Percentiles rank a stretch among this genome's conserved stretches.
phyloP scores from a whole-genome alignment of 2,888 invertebrate species.

The Mythimna loreyi region DNA sequence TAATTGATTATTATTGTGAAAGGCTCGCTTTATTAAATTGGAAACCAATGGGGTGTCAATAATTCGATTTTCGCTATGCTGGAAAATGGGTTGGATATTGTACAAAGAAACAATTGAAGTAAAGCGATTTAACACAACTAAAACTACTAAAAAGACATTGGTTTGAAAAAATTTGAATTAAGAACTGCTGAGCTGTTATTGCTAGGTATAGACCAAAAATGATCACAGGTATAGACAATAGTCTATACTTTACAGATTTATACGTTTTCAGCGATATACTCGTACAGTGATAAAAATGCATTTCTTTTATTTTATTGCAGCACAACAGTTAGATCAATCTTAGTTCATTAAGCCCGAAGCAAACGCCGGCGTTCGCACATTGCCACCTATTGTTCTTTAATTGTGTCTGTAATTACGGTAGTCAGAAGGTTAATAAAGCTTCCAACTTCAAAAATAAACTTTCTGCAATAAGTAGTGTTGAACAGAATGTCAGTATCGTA shows the following conservation, averaged over 20 bases:
- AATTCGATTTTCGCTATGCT: conserved; percentile 57
- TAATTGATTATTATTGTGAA: conserved; percentile 88
- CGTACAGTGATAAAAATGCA: too few species aligned
- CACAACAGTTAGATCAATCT: neutral
- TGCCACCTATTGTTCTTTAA: too few species aligned
- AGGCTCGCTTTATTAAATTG: conserved; percentile 78
- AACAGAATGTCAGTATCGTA: conserved; percentile 10
- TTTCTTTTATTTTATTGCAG: too few species aligned
- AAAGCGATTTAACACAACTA: neutral
- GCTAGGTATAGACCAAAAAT: too few species aligned
- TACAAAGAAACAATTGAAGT: neutral
- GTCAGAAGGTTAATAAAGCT: too few species aligned
- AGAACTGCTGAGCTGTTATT: conserved; percentile 7
- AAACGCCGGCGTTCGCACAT: too few species aligned
- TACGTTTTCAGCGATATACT: neutral
- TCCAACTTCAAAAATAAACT: conserved; percentile 13
- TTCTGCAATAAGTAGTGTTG: conserved; percentile 7
- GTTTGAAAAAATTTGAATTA: conserved; percentile 20
- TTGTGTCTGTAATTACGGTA: too few species aligned
- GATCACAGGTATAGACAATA: too few species aligned
- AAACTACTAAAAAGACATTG: neutral
- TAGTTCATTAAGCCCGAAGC: too few species aligned
- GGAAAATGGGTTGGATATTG: conserved; percentile 53
- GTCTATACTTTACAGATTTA: neutral
- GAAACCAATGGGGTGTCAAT: conserved; percentile 76